phyloP scores from a whole-genome alignment of 2,113 vertebrate genomes.

The Acrocephalus kingi region DNA sequence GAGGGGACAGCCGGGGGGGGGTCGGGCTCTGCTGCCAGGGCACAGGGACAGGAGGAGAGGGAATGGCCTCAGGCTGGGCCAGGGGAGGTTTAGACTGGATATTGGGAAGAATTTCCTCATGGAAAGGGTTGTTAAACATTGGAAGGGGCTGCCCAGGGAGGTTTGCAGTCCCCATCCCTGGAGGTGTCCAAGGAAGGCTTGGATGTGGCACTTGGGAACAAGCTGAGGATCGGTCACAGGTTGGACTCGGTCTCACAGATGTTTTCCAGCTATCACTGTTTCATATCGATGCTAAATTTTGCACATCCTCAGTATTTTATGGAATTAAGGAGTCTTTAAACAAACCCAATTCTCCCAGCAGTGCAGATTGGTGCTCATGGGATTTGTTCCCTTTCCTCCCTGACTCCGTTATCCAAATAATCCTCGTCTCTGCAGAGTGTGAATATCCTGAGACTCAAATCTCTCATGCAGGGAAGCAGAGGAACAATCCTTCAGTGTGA shows the following conservation, averaged over 20 bases:
- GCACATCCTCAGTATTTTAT: not conserved
- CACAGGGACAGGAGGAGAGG: too few species aligned
- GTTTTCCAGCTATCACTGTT: not conserved
- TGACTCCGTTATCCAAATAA: not conserved
- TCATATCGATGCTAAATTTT: not conserved
- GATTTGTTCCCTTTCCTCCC: not conserved
- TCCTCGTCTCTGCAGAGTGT: not conserved
- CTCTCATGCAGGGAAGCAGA: not conserved
- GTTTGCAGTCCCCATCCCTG: not conserved
- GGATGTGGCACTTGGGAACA: not conserved
- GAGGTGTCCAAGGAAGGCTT: not conserved
- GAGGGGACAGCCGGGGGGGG: too few species aligned
- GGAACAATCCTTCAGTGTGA: fast-evolving
- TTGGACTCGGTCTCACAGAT: not conserved
- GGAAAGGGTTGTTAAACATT: not conserved
- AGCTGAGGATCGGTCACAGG: fast-evolving
- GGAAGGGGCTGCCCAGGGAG: not conserved
- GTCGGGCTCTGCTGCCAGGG: too few species aligned
- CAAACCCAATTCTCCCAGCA: not conserved
- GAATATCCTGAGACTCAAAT: not conserved
- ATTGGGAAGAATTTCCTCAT: not conserved
- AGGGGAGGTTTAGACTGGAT: too few species aligned
- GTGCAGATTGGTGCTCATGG: fast-evolving
- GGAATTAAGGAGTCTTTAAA: not conserved
- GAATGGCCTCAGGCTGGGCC: too few species aligned